Evolutionary conservation across 2,113 vertebrate genomes (phyloP), one percentile per base, ranked within the genome.

Genomic region (Microcebus tavaratra): DNA sequence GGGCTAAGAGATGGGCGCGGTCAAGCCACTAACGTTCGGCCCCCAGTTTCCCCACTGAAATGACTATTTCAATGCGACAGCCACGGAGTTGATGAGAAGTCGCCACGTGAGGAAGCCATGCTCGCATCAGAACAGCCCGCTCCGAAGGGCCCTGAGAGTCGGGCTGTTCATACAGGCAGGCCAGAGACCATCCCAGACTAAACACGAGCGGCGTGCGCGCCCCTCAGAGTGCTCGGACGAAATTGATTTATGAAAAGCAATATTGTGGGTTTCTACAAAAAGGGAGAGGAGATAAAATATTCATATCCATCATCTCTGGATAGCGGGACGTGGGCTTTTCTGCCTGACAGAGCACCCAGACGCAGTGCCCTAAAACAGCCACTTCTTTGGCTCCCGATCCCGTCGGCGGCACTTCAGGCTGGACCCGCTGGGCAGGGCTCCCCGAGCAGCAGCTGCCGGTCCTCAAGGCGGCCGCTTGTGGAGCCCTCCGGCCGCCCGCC

Each of bases 131-230:
- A 63, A 8, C 1, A 14, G 57, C 59, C 96, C 36, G 72, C 80
- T 75, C 97, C 92, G 93, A 95, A 96, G 97, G 67, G 92, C 96
- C 81, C 93, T 78, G 83, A 86, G 93, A 79, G 67, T 17, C n/a
- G 12, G 95, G 75, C 75, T 29, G 63, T 50, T 97, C 90, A 79
- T 63, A 42, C 12, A 91, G 80, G 55, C 72, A 75, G 88, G 55
- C 29, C 3, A 34, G 86, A 95, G 76, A 91, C 91, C 91, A 67
- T 48, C 73, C 88, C 89, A 57, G 36, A 91, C 67, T 13, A 10
- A 96, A 42, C 36, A 61, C 48, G 27, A 7, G 80, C 97, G 95
- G 42, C 61, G 87, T 91, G 78, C 87, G 0, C 0, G 7, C 9
- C 86, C 95, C 23, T 79, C 85, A 89, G n/a, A 72, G 67, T 8